Conservation (phyloP, 2,113 vertebrate species). For the Ptilonorhynchus violaceus region DNA sequence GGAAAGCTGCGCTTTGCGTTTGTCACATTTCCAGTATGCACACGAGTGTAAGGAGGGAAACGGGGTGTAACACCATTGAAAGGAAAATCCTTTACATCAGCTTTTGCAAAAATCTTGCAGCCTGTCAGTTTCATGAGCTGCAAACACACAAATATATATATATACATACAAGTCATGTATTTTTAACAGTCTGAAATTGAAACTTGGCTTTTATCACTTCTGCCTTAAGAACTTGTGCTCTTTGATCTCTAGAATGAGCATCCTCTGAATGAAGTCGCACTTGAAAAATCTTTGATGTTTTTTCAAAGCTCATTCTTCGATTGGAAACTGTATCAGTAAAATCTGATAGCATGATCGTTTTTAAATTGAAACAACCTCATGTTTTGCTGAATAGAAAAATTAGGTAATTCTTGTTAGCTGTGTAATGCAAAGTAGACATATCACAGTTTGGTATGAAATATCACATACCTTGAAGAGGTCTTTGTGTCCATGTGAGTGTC, state of each 20-base stretch:
- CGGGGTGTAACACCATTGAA: no score
- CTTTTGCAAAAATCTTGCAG: not conserved
- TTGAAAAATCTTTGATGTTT: not conserved
- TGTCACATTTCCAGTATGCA: accelerated
- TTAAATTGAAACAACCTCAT: not conserved
- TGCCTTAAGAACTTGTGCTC: not conserved
- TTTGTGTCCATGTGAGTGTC: not conserved
- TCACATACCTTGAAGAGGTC: not conserved
- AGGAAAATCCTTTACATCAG: not conserved
- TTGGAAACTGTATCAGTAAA: not conserved
- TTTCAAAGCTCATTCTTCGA: not conserved
- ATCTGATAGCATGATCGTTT: not conserved
- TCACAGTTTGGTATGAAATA: not conserved
- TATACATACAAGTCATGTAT: not conserved
- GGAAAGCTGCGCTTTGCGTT: not conserved
- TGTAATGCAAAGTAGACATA: not conserved
- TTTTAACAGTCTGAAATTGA: not conserved
- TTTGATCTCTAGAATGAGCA: not conserved
- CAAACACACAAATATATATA: not conserved
- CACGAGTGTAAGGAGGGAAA: not conserved
- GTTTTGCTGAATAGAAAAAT: not conserved
- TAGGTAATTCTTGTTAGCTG: not conserved
- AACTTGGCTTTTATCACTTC: not conserved
- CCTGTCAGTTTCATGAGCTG: not conserved
- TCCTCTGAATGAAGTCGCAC: not conserved